A percentile compares a stretch with the other conserved stretches of the same genome.
phyloP scores from a whole-genome alignment of 2,888 invertebrate genomes.

The Timema podura region DNA sequence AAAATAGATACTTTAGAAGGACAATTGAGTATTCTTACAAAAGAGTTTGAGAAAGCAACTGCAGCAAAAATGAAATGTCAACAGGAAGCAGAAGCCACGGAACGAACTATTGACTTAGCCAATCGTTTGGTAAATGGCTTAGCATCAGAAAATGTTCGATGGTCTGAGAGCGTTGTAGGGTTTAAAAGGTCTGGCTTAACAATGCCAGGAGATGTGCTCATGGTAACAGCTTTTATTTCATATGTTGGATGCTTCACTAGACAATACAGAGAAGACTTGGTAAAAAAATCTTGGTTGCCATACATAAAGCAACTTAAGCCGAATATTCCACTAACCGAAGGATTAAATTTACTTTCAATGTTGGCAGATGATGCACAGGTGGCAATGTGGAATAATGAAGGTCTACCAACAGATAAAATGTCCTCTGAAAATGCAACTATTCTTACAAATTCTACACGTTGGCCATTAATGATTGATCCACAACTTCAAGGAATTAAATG shows the following conservation, averaged over 20 bases:
- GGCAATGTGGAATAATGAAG: constrained; percentile 93
- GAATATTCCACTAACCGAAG: constrained; percentile 74
- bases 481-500: constrained; percentile 89
- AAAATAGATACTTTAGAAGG: constrained; percentile 66
- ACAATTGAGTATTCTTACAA: constrained; percentile 68
- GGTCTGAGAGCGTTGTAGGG: constrained; percentile 62
- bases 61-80: constrained; percentile 86
- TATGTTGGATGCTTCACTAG: constrained; percentile 93
- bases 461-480: constrained; percentile 95
- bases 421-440: constrained; percentile 94
- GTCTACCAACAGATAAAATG: constrained; percentile 86
- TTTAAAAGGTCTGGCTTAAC: constrained; percentile 68
- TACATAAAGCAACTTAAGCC: constrained; percentile 63
- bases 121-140: constrained; percentile 89
- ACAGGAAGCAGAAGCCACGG: constrained; percentile 87
- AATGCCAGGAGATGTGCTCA: constrained; percentile 82
- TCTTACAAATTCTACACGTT: constrained; percentile 80
- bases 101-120: constrained; percentile 83
- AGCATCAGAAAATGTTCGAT: constrained; percentile 85
- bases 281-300: constrained; percentile 77
- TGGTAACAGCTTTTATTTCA: constrained; percentile 89
- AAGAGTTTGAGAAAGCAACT: constrained; percentile 81
- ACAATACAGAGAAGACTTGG: constrained; percentile 71
- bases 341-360: constrained; percentile 76
- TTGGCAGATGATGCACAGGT: constrained; percentile 89